These are phyloP conservation scores for Drosophila lini DNA, from an alignment of 1,140 invertebrate genomes.

Conservation along the genomic window DNA sequence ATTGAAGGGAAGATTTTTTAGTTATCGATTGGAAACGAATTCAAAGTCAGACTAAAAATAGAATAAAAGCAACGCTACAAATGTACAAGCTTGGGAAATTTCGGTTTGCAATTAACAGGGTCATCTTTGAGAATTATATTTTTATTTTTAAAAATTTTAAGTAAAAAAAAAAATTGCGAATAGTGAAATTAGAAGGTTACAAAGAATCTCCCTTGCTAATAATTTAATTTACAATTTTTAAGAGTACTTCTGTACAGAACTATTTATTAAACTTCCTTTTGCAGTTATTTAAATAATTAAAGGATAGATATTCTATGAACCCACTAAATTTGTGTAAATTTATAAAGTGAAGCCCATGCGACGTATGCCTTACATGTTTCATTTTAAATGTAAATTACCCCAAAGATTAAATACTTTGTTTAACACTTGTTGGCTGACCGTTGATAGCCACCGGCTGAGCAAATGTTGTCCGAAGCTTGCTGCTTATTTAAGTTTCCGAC, in stretches of 20 bases:
- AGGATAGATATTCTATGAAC: no score
- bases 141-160: no score
- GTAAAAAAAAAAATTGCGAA: no score
- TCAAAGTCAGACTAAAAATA: background rate
- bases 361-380: no score
- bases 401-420: background rate
- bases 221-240: no score
- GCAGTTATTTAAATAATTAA: no score
- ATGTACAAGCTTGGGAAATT: background rate
- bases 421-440: background rate
- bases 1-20: constrained; percentile 34
- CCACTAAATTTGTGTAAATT: background rate
- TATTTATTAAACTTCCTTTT: no score
- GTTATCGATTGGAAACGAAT: constrained; percentile 24
- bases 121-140: background rate
- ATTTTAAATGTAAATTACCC: background rate
- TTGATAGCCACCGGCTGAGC: background rate
- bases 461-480: background rate
- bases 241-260: no score
- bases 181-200: no score
- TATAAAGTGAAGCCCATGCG: background rate
- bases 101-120: no score
- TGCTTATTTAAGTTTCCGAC: background rate
- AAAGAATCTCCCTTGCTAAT: no score
- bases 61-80: background rate